phyloP scores from a whole-genome alignment of 2,113 vertebrate species.

The Cyanocitta stelleri region DNA sequence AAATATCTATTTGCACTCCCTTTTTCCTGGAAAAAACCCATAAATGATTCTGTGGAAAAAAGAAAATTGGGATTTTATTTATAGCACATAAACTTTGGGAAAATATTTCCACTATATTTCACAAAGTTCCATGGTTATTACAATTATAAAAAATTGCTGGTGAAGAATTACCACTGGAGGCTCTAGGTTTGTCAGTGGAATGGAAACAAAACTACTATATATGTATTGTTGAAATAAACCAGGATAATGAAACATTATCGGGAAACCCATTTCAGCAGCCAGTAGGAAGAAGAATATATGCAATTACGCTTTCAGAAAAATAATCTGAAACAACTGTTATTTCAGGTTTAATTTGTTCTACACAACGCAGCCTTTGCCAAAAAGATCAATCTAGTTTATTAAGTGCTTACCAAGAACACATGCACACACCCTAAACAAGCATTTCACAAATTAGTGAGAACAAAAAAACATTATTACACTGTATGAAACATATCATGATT shows the following conservation, averaged over 20 bases:
- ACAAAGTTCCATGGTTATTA: conserved; percentile 26
- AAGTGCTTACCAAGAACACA: conserved; percentile 55
- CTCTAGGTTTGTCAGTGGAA: conserved; percentile 44
- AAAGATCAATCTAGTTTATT: conserved; percentile 59
- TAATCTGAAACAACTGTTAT: conserved; percentile 53
- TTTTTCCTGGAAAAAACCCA: background rate
- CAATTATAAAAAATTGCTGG: conserved; percentile 35
- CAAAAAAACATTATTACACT: conserved; percentile 38
- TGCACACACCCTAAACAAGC: conserved; percentile 33
- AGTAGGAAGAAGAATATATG: conserved; percentile 39
- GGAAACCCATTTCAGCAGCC: conserved; percentile 57
- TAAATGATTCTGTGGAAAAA: background rate
- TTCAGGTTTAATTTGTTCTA: conserved; percentile 55
- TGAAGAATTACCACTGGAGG: conserved; percentile 50
- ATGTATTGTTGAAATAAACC: conserved; percentile 54
- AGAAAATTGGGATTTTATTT: conserved; percentile 44
- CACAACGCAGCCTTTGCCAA: conserved; percentile 34
- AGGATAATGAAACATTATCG: conserved; percentile 59
- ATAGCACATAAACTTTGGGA: conserved; percentile 17
- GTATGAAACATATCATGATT: background rate
- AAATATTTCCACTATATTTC: conserved; percentile 47
- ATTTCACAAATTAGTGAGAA: conserved; percentile 47
- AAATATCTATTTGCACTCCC: background rate
- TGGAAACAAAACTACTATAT: conserved; percentile 39
- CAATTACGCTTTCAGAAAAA: conserved; percentile 64